A percentile compares a stretch with the other conserved stretches of the same genome.
phyloP scores from a whole-genome alignment of 1,140 invertebrate species.

The Psilanteris sp. region DNA sequence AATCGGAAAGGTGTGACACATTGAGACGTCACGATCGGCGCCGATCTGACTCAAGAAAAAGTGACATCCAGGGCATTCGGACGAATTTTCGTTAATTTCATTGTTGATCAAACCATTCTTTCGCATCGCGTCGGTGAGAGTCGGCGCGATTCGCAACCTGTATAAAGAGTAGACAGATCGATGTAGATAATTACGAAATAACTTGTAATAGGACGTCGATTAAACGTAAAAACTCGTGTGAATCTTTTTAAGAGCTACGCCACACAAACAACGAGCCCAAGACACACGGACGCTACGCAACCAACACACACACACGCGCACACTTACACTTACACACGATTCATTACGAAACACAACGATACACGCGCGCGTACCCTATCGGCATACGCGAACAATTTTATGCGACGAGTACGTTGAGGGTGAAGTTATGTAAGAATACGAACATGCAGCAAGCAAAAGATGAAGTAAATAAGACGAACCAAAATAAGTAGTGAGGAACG shows the following conservation, averaged over 20 bases:
- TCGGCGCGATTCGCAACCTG: constrained; percentile 56
- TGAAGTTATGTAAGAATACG: constrained; percentile 16
- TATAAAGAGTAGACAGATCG: constrained; percentile 74
- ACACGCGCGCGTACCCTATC: constrained; percentile 23
- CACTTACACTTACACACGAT: too few relatives aligned
- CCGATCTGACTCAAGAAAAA: constrained; percentile 12
- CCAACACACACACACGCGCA: too few relatives aligned
- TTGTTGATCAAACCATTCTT: constrained; percentile 55
- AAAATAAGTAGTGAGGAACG: constrained; percentile 1
- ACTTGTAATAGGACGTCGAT: constrained; percentile 62
- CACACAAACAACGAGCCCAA: constrained; percentile 12
- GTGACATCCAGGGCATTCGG: constrained; percentile 50
- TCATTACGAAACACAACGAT: too few relatives aligned
- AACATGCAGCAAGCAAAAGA: constrained; percentile 16
- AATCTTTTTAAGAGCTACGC: constrained; percentile 61
- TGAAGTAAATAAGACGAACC: not conserved
- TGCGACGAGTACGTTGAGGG: constrained; percentile 35
- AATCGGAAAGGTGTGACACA: constrained; percentile 19
- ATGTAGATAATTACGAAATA: constrained; percentile 75
- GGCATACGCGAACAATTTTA: constrained; percentile 35
- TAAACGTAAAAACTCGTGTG: constrained; percentile 61
- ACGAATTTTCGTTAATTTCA: constrained; percentile 58
- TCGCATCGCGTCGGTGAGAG: constrained; percentile 50
- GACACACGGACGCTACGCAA: too few relatives aligned
- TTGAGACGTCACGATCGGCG: constrained; percentile 7